phyloP scores from a whole-genome alignment of 2,113 vertebrate species.

The Lota lota region DNA sequence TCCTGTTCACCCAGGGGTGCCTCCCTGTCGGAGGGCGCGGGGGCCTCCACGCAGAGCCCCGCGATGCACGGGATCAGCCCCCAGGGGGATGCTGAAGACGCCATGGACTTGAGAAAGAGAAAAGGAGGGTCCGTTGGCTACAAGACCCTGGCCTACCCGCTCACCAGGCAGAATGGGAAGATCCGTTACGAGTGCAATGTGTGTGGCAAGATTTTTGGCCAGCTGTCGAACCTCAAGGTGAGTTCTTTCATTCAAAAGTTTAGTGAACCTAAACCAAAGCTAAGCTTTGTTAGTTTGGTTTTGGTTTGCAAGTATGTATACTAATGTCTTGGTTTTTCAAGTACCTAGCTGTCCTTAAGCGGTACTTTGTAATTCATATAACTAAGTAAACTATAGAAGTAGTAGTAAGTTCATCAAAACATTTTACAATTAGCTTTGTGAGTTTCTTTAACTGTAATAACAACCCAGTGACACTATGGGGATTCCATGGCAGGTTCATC shows the following conservation, averaged over 20 bases:
- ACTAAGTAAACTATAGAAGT: too few species aligned
- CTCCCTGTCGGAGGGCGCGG: conserved; percentile 81
- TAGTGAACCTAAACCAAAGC: too few species aligned
- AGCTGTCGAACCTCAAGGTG: conserved; percentile 97
- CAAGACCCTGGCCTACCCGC: conserved; percentile 90
- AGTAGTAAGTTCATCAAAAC: background rate
- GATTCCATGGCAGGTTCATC: conserved; percentile 82
- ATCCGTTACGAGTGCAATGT: conserved; percentile 96
- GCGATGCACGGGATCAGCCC: conserved; percentile 65
- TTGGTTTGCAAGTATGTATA: too few species aligned
- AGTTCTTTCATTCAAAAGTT: conserved; percentile 25
- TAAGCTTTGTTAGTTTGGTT: too few species aligned
- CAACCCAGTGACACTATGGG: background rate
- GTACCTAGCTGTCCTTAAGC: too few species aligned
- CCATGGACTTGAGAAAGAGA: conserved; percentile 81
- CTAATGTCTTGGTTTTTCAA: too few species aligned
- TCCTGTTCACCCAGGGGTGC: conserved; percentile 38
- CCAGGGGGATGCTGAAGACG: conserved; percentile 65
- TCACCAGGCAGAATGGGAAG: conserved; percentile 93
- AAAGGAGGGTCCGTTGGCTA: conserved; percentile 81
- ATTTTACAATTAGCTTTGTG: background rate
- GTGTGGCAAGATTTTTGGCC: conserved; percentile 91
- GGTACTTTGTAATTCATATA: too few species aligned
- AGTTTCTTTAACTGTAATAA: too few species aligned
- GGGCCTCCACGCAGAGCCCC: conserved; percentile 85